Evolutionary conservation across 2,113 vertebrate genomes (phyloP).

Genomic region (Zeus faber): DNA sequence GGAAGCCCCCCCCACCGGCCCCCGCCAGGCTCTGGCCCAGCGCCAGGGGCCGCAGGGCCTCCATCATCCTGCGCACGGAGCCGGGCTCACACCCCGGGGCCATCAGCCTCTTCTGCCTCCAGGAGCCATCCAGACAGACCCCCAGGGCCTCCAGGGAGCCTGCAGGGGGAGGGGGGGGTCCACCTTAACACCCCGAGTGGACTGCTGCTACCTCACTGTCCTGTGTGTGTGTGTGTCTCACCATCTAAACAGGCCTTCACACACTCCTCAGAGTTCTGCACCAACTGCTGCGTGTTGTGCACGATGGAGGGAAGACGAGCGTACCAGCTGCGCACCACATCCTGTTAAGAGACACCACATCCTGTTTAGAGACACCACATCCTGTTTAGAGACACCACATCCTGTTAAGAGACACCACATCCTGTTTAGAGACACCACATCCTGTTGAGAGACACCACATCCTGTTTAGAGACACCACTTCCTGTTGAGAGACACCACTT

Average conservation of each 20-base stretch:
- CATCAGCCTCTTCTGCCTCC: slow-evolving; percentile 94
- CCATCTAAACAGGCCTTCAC: slow-evolving; percentile 79
- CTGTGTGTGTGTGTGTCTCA: slow-evolving; percentile 41
- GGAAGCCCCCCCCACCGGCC: slow-evolving; percentile 91
- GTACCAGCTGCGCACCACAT: slow-evolving; percentile 93
- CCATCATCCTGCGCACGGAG: slow-evolving; percentile 82
- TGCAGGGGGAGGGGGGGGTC: slow-evolving; percentile 29
- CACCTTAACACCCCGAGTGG: background rate
- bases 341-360: slow-evolving; percentile 67
- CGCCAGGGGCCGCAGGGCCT: slow-evolving; percentile 74
- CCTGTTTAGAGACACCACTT: slow-evolving; percentile 67
- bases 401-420: slow-evolving; percentile 67
- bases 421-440: no score
- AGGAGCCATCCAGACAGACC: slow-evolving; percentile 80
- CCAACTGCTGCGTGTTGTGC: slow-evolving; percentile 76
- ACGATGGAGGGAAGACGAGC: slow-evolving; percentile 81
- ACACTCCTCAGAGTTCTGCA: slow-evolving; percentile 83
- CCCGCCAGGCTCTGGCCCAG: slow-evolving; percentile 90
- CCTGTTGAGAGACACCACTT: no score
- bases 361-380: no score
- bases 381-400: slow-evolving; percentile 83
- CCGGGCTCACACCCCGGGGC: slow-evolving; percentile 89
- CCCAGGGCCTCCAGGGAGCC: slow-evolving; percentile 79
- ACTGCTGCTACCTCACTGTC: background rate
- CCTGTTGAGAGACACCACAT: slow-evolving; percentile 83